Percentiles rank a stretch among this genome's conserved stretches.
phyloP scores from a whole-genome alignment of 92 coral and sea anemone genomes.

The Porites rus region DNA sequence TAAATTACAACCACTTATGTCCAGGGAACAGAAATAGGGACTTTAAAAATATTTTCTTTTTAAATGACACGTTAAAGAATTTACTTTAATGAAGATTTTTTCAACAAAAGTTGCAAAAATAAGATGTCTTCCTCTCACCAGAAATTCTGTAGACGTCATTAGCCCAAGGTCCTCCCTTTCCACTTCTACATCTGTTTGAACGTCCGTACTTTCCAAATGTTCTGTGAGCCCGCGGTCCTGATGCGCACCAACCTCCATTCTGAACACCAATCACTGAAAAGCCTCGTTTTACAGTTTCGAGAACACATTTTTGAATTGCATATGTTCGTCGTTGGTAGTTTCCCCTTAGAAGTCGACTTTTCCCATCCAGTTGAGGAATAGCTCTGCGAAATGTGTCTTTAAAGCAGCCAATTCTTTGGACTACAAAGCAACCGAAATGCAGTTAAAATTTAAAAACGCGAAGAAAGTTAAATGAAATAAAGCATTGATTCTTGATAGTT shows the following conservation, averaged over 20 bases:
- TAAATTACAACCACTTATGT: too few species aligned
- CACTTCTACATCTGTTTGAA: conserved; percentile 40
- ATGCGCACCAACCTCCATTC: conserved; percentile 45
- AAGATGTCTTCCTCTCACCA: background rate
- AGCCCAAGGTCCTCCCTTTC: conserved; percentile 45
- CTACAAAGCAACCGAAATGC: background rate
- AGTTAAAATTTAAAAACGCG: background rate
- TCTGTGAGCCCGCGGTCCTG: conserved; percentile 51
- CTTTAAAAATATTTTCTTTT: too few species aligned
- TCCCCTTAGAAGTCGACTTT: conserved; percentile 23
- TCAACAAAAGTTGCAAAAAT: too few species aligned
- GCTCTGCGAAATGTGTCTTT: conserved; percentile 67
- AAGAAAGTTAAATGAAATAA: too few species aligned
- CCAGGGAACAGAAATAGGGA: background rate
- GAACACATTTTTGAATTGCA: conserved; percentile 30
- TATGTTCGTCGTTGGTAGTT: conserved; percentile 34
- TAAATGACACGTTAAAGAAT: too few species aligned
- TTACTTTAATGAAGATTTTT: too few species aligned
- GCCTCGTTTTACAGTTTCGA: conserved; percentile 32
- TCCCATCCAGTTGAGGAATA: conserved; percentile 44
- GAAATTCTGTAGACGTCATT: conserved; percentile 51
- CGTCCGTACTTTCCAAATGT: conserved; percentile 32
- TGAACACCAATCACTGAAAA: conserved; percentile 27
- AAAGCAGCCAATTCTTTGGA: conserved; percentile 63
- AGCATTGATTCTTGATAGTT: too few species aligned